These are phyloP conservation scores for Anthopleura xanthogrammica DNA, from an alignment of 92 coral and sea anemone genomes.

Conservation along the genomic window DNA sequence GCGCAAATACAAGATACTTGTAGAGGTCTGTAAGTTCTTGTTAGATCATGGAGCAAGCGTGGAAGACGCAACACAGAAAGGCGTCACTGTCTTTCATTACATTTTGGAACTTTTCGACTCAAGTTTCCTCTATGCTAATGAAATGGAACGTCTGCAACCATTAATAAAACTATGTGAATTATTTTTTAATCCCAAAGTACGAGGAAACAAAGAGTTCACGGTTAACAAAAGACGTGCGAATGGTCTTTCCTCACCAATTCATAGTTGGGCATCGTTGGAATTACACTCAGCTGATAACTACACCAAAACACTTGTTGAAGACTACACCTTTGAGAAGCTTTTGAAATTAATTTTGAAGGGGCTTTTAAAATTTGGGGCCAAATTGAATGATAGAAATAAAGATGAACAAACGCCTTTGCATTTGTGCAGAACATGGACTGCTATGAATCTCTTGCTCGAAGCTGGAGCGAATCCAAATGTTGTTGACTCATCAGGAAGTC, in stretches of 20 bases:
- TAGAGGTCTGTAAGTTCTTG: slow-evolving; percentile 14
- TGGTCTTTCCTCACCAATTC: no score
- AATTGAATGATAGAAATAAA: slow-evolving; percentile 8
- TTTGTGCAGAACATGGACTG: no score
- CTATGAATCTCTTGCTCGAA: no score
- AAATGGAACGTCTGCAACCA: background rate
- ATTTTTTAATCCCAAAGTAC: background rate
- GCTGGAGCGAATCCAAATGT: slow-evolving; percentile 14
- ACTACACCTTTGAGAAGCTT: background rate
- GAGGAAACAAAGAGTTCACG: background rate
- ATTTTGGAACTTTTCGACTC: background rate
- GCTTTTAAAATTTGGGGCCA: slow-evolving; percentile 13
- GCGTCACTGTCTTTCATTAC: slow-evolving; percentile 17
- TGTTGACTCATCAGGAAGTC: slow-evolving; percentile 1
- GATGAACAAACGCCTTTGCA: background rate
- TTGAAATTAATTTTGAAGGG: background rate
- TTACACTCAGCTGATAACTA: no score
- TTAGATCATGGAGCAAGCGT: background rate
- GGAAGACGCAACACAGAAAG: slow-evolving; percentile 1
- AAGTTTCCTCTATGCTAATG: background rate
- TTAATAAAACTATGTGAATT: background rate
- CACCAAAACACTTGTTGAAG: background rate
- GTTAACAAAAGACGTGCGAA: background rate
- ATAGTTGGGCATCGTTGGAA: no score
- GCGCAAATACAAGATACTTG: background rate